Base-by-base conservation (phyloP, 2,797 vertebrate genomes). In the Lagodon rhomboides region DNA sequence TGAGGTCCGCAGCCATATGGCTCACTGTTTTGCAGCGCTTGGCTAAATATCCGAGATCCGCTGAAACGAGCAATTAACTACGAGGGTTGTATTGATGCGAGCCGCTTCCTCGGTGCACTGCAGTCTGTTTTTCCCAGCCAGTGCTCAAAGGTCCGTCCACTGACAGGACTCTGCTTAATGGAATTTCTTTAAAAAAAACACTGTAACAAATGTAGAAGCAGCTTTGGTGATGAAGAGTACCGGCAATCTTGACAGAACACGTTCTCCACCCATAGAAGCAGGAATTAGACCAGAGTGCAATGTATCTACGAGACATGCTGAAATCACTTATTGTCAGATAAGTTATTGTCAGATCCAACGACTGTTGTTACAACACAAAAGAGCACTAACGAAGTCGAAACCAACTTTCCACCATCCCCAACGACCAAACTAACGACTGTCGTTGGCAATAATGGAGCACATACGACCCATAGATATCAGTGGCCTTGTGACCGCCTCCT, bases 41-140 rank as follows among this genome's bases (percentile, higher is more conserved):
- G 81, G 84, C 80, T 75, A 74, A 77, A 85, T 84, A 88, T 82
- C 84, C 70, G 50, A 77, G 77, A 85, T 82, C 61, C 77, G 77
- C 73, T 85, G 81, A 84, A 90, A 90, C 62, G 84, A 89, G 78
- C 25, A 87, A 91, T 90, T 88, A 85, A 77, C 75, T 79, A 10
- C 58, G 63, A 81, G 82, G 84, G 62, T 62, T 87, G 81, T 69
- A 78, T 46, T 62, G 77, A 88, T 79, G 71, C 59, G 73, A 72
- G 78, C 56, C 68, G 75, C 60, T 79, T 82, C 69, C 85, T 86
- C 46, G 16, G 71, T 61, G 51, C 62, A 49, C 3, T 25, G 60
- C 64, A 49, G 67, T 49, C 44, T 66, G 5, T 77, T 75, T 59
- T 59, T 64, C 23, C 17, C 17, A 34, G 47, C 59, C 30, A 6